A percentile compares a stretch with the other conserved stretches of the same genome.
Evolutionary conservation across 2,888 invertebrate genomes (phyloP).

Genomic region (Isotomurus palustris): DNA sequence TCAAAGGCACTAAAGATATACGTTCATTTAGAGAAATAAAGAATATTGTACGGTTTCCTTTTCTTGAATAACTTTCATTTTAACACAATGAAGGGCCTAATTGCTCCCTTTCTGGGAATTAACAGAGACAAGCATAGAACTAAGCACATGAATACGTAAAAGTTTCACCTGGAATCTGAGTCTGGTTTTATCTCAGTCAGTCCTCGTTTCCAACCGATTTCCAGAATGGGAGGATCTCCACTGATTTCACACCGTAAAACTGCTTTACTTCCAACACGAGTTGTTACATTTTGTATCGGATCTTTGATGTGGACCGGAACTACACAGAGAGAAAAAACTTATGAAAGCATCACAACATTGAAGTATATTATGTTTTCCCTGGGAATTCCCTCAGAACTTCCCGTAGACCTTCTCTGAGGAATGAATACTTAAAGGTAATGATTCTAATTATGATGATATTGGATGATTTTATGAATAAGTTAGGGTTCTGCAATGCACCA

Average conservation of each 20-base stretch:
- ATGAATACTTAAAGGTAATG: too few relatives aligned
- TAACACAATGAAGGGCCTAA: too few relatives aligned
- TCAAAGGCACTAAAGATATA: too few relatives aligned
- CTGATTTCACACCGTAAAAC: conserved; percentile 41
- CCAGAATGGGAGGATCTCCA: conserved; percentile 44
- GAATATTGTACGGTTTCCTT: too few relatives aligned
- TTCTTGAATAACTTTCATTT: too few relatives aligned
- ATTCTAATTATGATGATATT: too few relatives aligned
- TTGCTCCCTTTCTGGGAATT: too few relatives aligned
- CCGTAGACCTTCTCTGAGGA: too few relatives aligned
- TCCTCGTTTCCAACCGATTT: conserved; percentile 44
- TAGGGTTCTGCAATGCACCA: conserved; percentile 11
- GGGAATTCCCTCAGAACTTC: too few relatives aligned
- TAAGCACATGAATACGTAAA: too few relatives aligned
- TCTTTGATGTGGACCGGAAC: conserved; percentile 40
- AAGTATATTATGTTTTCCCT: not conserved
- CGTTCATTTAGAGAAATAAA: too few relatives aligned
- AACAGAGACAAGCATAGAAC: too few relatives aligned
- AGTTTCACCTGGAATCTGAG: conserved; percentile 36
- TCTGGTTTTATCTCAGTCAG: conserved; percentile 37
- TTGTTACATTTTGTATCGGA: conserved; percentile 38
- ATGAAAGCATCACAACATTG: not conserved
- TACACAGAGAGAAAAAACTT: conserved; percentile 13
- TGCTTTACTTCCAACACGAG: conserved; percentile 40
- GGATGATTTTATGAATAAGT: conserved; percentile 2